Evolutionary conservation across 1,140 invertebrate species (phyloP), one percentile per base, ranked within the genome.

Genomic region (Dinoponera quadriceps): DNA sequence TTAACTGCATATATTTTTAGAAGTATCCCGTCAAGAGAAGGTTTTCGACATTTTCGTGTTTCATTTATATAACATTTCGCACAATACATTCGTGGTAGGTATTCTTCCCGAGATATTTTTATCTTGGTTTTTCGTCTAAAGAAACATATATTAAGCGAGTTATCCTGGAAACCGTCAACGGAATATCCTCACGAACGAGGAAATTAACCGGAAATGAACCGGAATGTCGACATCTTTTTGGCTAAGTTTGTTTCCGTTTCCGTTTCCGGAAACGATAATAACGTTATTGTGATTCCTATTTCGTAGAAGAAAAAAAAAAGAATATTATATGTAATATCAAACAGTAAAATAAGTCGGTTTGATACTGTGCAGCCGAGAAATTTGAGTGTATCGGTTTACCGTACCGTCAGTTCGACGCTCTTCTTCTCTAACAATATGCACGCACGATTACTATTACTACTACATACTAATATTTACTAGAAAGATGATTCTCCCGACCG

Each of bases 261-360:
- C 22, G 18, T 57, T 80, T 69, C 33, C 65, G 63, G 13, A 4
- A 11, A 11, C 7, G 38, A 3, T n/a, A 5, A 25, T 27, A 16
- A 57, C 18, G 14, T 59, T 33, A 48, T 57, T 1, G 29, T 11
- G 14, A 78, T 13, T 68, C 1, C 55, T 71, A 71, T 48, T 44
- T 71, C 51, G 18, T n/a, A 22, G 54, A 71, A 69, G 3, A 13
- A 20, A 69, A 69, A 69, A 66, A 1, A 78, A 69, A 69, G 55
- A 5, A 44, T 22, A 49, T 13, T 11, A 16, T 38, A 62, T n/a
- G 16, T 55, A n/a, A n/a, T n/a, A n/a, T 54, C 29, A 9, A 3
- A 54, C 25, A 38, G 9, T 51, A 51, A 51, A 51, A 51, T 51
- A 13, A 51, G n/a, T n/a, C n/a, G n/a, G n/a, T n/a, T n/a, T n/a